Base-by-base conservation (phyloP, 2,113 vertebrate genomes). In the Fulica atra region DNA sequence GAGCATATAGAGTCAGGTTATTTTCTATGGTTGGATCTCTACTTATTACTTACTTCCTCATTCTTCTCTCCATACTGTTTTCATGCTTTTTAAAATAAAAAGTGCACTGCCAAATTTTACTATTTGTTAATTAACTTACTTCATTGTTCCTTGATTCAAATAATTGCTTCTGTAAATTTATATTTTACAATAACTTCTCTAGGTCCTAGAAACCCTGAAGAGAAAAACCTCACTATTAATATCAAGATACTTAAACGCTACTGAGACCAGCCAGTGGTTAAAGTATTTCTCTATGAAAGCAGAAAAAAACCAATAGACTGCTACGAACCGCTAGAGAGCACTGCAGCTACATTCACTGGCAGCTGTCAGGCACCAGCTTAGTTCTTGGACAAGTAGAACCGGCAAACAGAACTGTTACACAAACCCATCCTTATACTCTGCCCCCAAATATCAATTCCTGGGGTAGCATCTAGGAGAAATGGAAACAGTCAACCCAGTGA, bases 41-140 rank as follows among this genome's bases (percentile, higher is more conserved):
- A 86, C 64, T 93, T 68, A 71, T 68, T 82, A 35, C 29, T 56
- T 74, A 65, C 56, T 70, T 80, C 71, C 35, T 94, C 68, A 31
- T 92, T 83, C 60, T 88, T 60, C 83, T 91, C 84, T 96, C 96
- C 97, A 81, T 96, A 95, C 82, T 64, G 60, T 91, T 94, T 79
- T 87, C 86, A 73, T 91, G 93, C 93, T 96, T 96, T 97, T 95
- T 93, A 91, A 96, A 97, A 98, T 98, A 97, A 98, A 98, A 96
- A 93, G 60, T 64, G 95, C 1, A 0, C 88, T 42, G 56, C 61
- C 31, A 57, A 79, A 21, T 72, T 66, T 74, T 81, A 33, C 20
- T 77, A 28, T 85, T 94, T 95, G 74, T 53, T 95, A 72, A 64
- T 86, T 93, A 54, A 76, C 61, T n/a, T 36, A 64, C n/a, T 18